Evolutionary conservation across 1,140 invertebrate genomes (phyloP).

Genomic region (Rhizoglyphus robini): DNA sequence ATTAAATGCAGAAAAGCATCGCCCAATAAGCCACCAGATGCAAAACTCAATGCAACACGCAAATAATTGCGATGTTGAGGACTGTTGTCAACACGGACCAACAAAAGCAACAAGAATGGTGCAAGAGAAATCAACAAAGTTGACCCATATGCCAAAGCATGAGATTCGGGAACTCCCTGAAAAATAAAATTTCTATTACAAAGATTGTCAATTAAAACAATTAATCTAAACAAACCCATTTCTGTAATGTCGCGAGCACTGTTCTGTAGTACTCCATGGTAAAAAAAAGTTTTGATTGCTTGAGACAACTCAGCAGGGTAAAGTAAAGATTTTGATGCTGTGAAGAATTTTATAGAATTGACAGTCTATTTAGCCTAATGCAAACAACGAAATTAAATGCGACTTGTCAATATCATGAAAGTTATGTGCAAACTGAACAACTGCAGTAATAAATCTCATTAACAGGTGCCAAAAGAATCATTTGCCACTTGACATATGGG

Average conservation of each 20-base stretch:
- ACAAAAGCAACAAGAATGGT: constrained; percentile 81
- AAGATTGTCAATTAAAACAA: not conserved
- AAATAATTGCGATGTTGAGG: constrained; percentile 65
- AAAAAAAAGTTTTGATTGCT: too few relatives aligned
- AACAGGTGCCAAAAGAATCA: too few relatives aligned
- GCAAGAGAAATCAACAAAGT: constrained; percentile 84
- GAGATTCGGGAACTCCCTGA: not conserved
- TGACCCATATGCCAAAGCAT: constrained; percentile 52
- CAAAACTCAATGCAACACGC: constrained; percentile 81
- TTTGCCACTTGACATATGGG: too few relatives aligned
- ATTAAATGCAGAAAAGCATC: constrained; percentile 94
- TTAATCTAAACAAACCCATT: not conserved
- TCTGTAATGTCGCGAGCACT: not conserved
- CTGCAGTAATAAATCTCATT: too few relatives aligned
- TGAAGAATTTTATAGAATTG: too few relatives aligned
- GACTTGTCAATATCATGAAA: too few relatives aligned
- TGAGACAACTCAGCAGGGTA: too few relatives aligned
- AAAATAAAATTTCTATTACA: not conserved
- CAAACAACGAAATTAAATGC: too few relatives aligned
- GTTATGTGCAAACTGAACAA: too few relatives aligned
- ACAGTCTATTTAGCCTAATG: too few relatives aligned
- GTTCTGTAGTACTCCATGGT: not conserved
- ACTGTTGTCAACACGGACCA: constrained; percentile 79
- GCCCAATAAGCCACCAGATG: constrained; percentile 80
- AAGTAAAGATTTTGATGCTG: too few relatives aligned